A percentile compares a stretch with the other conserved stretches of the same genome.
phyloP scores from a whole-genome alignment of 2,888 invertebrate genomes.

The Mesoligia furuncula region DNA sequence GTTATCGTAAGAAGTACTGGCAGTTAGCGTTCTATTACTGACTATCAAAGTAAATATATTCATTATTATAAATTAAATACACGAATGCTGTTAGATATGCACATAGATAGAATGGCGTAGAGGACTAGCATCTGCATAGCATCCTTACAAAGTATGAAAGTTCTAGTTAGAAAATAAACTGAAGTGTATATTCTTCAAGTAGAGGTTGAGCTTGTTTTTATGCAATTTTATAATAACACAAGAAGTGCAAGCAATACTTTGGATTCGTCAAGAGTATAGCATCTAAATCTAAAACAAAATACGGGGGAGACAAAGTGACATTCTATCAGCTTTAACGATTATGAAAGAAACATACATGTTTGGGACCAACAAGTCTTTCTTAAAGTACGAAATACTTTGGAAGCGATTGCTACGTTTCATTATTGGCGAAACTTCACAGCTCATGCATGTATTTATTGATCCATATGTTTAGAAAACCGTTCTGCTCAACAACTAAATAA shows the following conservation, averaged over 20 bases:
- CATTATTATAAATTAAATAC: constrained; percentile 46
- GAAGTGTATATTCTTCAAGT: neutral
- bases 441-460: neutral
- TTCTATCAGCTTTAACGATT: neutral
- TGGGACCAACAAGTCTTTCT: neutral
- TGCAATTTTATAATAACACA: neutral
- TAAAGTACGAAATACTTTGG: neutral
- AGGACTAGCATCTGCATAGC: constrained; percentile 22
- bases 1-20: constrained; percentile 32
- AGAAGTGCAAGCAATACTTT: neutral
- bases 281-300: neutral
- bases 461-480: no score
- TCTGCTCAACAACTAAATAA: neutral
- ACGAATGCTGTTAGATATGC: constrained; percentile 46
- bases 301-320: neutral
- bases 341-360: neutral
- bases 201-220: neutral
- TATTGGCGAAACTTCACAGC: neutral
- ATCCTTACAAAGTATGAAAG: constrained; percentile 21
- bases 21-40: constrained; percentile 42
- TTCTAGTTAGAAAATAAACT: constrained; percentile 19
- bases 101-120: constrained; percentile 40
- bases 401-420: neutral
- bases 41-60: constrained; percentile 43
- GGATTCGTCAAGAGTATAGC: neutral